These are phyloP conservation scores for Fundulus diaphanus DNA, from an alignment of 2,797 vertebrate genomes.

Conservation along the genomic window DNA sequence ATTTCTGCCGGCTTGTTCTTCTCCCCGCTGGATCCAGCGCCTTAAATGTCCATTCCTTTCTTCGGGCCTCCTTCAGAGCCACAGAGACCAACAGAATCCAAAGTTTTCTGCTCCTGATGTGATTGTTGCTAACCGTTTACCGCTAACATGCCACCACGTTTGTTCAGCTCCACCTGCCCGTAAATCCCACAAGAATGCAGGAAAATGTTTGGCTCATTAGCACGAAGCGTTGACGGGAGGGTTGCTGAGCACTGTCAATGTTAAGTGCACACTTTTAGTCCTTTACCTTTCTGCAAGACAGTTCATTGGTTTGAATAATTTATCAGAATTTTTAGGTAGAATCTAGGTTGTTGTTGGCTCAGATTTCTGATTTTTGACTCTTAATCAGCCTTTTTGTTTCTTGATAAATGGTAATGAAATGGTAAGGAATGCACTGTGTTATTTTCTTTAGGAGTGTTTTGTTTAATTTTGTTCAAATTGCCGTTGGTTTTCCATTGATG, in stretches of 20 bases:
- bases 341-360: background rate
- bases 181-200: conserved; percentile 38
- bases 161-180: conserved; percentile 36
- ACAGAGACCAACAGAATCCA: conserved; percentile 33
- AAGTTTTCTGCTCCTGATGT: conserved; percentile 47
- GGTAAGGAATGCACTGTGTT: background rate
- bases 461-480: too few relatives aligned
- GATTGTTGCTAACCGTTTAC: conserved; percentile 62
- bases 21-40: conserved; percentile 68
- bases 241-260: background rate
- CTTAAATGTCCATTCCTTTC: conserved; percentile 84
- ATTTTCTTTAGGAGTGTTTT: too few relatives aligned
- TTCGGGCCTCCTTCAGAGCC: conserved; percentile 60
- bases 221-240: background rate
- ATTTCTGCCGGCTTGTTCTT: conserved; percentile 65
- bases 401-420: background rate
- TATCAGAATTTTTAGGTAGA: background rate
- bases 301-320: background rate
- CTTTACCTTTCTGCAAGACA: background rate
- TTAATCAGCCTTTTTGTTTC: background rate
- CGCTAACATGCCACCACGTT: conserved; percentile 41
- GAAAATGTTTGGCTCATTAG: conserved; percentile 48
- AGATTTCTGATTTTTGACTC: background rate
- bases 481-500: background rate
- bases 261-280: background rate